phyloP scores from a whole-genome alignment of 2,113 vertebrate species.

The Pachycephala philippinensis region DNA sequence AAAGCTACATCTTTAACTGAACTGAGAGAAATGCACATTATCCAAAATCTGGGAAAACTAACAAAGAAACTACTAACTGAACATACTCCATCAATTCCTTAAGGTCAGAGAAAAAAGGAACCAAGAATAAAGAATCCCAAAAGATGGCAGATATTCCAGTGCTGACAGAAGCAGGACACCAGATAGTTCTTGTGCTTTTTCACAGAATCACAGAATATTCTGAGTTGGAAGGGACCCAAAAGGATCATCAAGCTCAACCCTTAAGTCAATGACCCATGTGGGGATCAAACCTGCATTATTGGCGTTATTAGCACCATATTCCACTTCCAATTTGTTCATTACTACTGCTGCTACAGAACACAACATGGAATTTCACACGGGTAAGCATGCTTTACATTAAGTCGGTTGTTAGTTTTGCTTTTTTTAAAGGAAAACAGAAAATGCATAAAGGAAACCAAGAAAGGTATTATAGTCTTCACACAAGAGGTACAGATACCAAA shows the following conservation, averaged over 20 bases:
- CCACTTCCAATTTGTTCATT: background rate
- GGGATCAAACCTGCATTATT: background rate
- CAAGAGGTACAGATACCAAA: background rate
- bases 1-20: background rate
- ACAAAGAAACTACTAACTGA: background rate
- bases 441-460: background rate
- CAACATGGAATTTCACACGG: background rate
- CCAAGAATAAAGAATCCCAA: background rate
- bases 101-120: background rate
- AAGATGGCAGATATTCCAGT: background rate
- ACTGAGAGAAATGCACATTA: background rate
- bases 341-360: background rate
- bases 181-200: background rate
- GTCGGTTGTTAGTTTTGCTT: too few relatives aligned
- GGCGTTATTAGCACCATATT: background rate
- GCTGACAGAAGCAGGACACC: background rate
- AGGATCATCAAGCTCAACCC: background rate
- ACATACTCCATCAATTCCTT: background rate
- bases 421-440: background rate
- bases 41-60: background rate
- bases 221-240: background rate
- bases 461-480: background rate
- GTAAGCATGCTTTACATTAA: background rate
- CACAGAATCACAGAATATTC: background rate
- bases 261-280: fast-evolving